Evolutionary conservation across 2,797 vertebrate genomes (phyloP), one percentile per base, ranked within the genome.

Genomic region (Amblyopsis hoosieri): DNA sequence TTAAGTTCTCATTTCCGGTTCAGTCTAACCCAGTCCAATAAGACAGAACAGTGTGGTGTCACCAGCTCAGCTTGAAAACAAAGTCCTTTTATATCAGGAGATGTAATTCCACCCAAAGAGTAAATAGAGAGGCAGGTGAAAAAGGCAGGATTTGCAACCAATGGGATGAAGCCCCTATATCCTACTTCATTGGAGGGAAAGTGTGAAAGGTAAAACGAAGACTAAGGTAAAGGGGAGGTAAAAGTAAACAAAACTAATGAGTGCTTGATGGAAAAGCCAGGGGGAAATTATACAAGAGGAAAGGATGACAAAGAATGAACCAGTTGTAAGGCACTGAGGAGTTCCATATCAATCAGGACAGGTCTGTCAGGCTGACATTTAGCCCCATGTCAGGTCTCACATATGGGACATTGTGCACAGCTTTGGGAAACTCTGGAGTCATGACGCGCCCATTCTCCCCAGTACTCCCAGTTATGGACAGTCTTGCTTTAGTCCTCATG

Each of bases 301-400:
- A 54, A 56, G 56, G 42, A 54, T 15, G 65, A 63, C 50, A 57
- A 52, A 67, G 72, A 74, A 84, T 85, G 82, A 91, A 96, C 96
- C 94, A 95, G 94, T 93, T 94, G 93, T 99, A 99, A 99, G 98
- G 98, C 98, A 99, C 98, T 98, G 95, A 93, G 93, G 95, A 95
- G 94, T 95, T 96, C 95, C 93, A 94, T 93, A 93, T 94, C 92
- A 93, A 96, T 97, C 96, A 99, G 89, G 94, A 99, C 92, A 97
- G 94, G 95, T 97, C 96, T 92, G 97, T 98, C 92, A 99, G 94
- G 95, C 98, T 97, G 96, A 97, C 96, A 94, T 95, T 98, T 91
- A 99, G 95, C 94, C 96, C 94, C 96, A 98, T 96, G 94, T 96
- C 97, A 94, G 97, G 95, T 94, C 96, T 97, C 91, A 92, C 93